phyloP scores from a whole-genome alignment of 2,888 invertebrate genomes.

The Dicycla oo region DNA sequence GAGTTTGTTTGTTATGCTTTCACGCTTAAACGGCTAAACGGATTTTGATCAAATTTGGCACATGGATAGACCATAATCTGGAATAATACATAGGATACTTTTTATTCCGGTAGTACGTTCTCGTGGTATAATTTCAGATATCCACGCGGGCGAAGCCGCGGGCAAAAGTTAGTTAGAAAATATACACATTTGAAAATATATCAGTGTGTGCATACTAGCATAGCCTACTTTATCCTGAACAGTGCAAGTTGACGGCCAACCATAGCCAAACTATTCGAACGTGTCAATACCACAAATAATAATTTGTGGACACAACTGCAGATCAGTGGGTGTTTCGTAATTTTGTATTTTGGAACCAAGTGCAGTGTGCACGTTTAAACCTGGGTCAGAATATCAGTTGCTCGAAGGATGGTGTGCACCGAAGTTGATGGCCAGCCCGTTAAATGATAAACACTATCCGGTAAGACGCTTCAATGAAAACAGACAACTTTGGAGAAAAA shows the following conservation, averaged over 20 bases:
- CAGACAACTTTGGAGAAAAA: neutral
- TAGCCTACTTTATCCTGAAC: neutral
- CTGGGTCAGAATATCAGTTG: neutral
- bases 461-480: neutral
- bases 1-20: too few relatives aligned
- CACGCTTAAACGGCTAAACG: too few relatives aligned
- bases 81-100: too few relatives aligned
- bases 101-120: too few relatives aligned
- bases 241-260: neutral
- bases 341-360: neutral
- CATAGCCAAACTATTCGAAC: conserved; percentile 1
- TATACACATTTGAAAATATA: too few relatives aligned
- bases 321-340: neutral
- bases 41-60: too few relatives aligned
- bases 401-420: neutral
- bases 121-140: too few relatives aligned
- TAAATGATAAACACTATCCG: neutral
- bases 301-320: conserved; percentile 6
- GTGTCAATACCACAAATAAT: conserved; percentile 18
- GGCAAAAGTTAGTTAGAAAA: too few relatives aligned
- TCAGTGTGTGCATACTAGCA: neutral
- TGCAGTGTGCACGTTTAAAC: neutral
- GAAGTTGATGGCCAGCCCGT: neutral
- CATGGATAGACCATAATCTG: too few relatives aligned
- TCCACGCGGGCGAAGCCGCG: too few relatives aligned